Conservation (phyloP, 2,888 invertebrate genomes). For the Vanessa cardui region DNA sequence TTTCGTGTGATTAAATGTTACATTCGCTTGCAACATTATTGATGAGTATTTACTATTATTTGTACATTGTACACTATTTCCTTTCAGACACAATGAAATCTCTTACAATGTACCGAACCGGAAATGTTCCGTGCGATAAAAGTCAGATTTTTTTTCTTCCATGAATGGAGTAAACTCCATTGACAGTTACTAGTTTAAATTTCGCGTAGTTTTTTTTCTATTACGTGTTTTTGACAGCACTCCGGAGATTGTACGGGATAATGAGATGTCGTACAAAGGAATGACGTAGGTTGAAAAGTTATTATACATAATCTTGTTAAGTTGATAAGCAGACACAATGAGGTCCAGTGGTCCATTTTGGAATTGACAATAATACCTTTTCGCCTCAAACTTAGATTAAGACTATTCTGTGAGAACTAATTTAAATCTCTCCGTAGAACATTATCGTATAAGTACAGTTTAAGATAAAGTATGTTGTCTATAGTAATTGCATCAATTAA, state of each 20-base stretch:
- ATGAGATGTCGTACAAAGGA: conserved; percentile 13
- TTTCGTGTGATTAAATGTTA: not conserved
- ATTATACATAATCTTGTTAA: conserved; percentile 7
- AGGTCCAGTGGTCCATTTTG: no score
- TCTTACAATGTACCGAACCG: conserved; percentile 54
- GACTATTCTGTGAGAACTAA: no score
- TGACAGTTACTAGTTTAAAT: conserved; percentile 52
- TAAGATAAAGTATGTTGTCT: no score
- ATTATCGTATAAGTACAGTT: no score
- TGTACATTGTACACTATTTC: conserved; percentile 43
- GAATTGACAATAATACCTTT: no score
- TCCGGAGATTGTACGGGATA: conserved; percentile 28
- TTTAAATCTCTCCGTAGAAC: no score
- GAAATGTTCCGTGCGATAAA: conserved; percentile 53
- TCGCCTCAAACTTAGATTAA: no score
- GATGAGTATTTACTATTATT: no score
- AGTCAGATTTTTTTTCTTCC: conserved; percentile 47
- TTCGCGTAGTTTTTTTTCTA: conserved; percentile 46
- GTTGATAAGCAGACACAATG: not conserved
- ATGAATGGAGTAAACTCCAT: conserved; percentile 51
- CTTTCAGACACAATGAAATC: conserved; percentile 45
- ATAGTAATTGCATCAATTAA: no score
- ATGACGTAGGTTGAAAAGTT: not conserved
- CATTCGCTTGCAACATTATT: not conserved
- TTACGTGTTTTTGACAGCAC: conserved; percentile 35